A percentile compares a stretch with the other conserved stretches of the same genome.
Evolutionary conservation across 2,797 vertebrate species (phyloP).

Genomic region (Coranthus polyacanthus): DNA sequence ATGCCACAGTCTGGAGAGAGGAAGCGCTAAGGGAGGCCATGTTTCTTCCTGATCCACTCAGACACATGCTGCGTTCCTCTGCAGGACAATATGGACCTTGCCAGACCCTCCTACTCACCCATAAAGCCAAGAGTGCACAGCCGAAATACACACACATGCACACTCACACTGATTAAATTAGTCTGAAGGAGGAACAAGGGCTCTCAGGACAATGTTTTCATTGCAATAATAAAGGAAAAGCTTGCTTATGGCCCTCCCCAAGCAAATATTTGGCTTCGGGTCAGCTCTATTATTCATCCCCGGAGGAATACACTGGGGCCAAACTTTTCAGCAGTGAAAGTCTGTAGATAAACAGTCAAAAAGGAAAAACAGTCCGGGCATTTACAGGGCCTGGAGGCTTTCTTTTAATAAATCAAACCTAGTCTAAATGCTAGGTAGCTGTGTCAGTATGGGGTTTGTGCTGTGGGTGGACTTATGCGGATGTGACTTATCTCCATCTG

Average conservation of each 20-base stretch:
- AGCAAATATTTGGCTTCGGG: constrained; percentile 84
- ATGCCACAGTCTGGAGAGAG: constrained; percentile 27
- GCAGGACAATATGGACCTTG: constrained; percentile 35
- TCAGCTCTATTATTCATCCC: constrained; percentile 78
- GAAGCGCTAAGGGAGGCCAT: constrained; percentile 36
- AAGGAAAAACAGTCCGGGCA: constrained; percentile 72
- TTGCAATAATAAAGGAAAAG: constrained; percentile 82
- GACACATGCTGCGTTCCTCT: constrained; percentile 55
- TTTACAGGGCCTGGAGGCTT: constrained; percentile 73
- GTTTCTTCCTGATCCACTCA: constrained; percentile 65
- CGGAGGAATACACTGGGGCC: constrained; percentile 64
- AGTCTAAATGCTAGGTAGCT: constrained; percentile 42
- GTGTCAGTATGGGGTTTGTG: constrained; percentile 45
- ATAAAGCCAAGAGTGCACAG: constrained; percentile 22
- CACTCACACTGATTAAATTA: constrained; percentile 82
- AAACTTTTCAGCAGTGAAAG: constrained; percentile 73
- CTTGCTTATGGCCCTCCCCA: constrained; percentile 75
- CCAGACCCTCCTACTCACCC: constrained; percentile 43
- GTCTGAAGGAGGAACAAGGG: constrained; percentile 67
- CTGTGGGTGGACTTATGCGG: constrained; percentile 60
- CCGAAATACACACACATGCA: constrained; percentile 33
- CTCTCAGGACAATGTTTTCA: constrained; percentile 84
- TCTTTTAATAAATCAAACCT: constrained; percentile 77
- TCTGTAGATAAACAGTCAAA: constrained; percentile 61
- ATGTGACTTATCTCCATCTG: constrained; percentile 61